These are phyloP conservation scores for Galeopterus variegatus DNA, from an alignment of 2,113 vertebrate species.

Conservation along the genomic window DNA sequence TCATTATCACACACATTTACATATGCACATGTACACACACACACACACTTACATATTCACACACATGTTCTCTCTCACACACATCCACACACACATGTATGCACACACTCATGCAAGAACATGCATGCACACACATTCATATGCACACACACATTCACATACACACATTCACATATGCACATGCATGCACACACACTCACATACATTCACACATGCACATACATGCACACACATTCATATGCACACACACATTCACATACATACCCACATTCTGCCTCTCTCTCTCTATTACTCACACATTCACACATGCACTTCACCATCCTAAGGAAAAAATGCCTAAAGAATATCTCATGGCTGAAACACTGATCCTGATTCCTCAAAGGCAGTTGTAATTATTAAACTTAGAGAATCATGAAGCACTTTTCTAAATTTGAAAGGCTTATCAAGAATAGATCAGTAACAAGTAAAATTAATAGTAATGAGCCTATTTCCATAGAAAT, in stretches of 20 bases:
- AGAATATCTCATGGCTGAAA: slow-evolving; percentile 83
- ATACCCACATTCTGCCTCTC: no score
- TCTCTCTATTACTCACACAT: no score
- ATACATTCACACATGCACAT: background rate
- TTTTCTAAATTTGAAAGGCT: slow-evolving; percentile 88
- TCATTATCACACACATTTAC: background rate
- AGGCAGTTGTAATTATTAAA: slow-evolving; percentile 86
- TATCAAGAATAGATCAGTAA: slow-evolving; percentile 87
- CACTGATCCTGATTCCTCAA: slow-evolving; percentile 83
- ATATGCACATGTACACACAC: no score
- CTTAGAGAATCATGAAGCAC: slow-evolving; percentile 85
- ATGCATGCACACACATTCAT: background rate
- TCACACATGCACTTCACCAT: no score
- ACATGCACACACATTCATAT: background rate
- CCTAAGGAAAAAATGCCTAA: slow-evolving; percentile 79
- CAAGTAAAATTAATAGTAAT: slow-evolving; percentile 87
- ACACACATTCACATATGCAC: background rate
- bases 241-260: no score
- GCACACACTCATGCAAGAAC: background rate
- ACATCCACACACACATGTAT: no score
- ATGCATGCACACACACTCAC: background rate
- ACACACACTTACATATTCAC: no score
- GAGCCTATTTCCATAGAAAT: slow-evolving; percentile 88
- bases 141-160: background rate
- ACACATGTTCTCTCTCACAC: background rate